Evolutionary conservation across 2,888 invertebrate genomes (phyloP), one percentile per base, ranked within the genome.

Genomic region (Escarpia spicata): DNA sequence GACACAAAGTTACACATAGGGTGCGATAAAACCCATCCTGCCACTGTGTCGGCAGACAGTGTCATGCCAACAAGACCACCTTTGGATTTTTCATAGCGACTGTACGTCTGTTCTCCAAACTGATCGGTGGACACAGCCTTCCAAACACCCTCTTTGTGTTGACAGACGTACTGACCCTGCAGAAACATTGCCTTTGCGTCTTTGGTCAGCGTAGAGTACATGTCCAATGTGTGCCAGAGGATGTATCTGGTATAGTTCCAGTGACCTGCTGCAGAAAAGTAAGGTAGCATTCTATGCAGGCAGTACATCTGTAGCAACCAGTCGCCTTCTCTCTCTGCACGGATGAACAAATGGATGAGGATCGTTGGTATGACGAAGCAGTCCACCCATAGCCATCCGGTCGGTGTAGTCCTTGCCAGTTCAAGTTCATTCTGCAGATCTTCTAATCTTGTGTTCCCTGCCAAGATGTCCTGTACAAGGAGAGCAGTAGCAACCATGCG

Each of bases 31-130:
- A 75, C 89, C 92, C 92, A 92, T 37, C 37, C 37, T 37, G 37
- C 37, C 37, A 37, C 37, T 37, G 0, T 0, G 37, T 37, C 37
- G 37, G 37, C 26, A 26, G 92, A 92, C 89, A 92, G 37, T n/a
- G 91, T 45, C 43, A 91, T 92, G 44, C 91, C 52, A 44, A 92
- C 91, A 26, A 92, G 89, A 92, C 58, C 92, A 26, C 92, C 91
- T 92, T 91, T 92, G 26, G 91, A 45, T 45, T 92, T 92, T 52
- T 91, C 92, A 12, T 91, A 91, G 15, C 91, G 89, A 52, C 91
- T 91, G 75, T 92, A 92, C 26, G 92, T 91, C 75, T 92, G 92
- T 44, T 75, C 92, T 75, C 92, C 92, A 91, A 91, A 92, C 89
- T 92, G 91, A 58, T 92, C 92, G n/a, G 43, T 26, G 43, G 15